These are phyloP conservation scores for Scopus umbretta DNA, from an alignment of 2,113 vertebrate species.

Conservation along the genomic window DNA sequence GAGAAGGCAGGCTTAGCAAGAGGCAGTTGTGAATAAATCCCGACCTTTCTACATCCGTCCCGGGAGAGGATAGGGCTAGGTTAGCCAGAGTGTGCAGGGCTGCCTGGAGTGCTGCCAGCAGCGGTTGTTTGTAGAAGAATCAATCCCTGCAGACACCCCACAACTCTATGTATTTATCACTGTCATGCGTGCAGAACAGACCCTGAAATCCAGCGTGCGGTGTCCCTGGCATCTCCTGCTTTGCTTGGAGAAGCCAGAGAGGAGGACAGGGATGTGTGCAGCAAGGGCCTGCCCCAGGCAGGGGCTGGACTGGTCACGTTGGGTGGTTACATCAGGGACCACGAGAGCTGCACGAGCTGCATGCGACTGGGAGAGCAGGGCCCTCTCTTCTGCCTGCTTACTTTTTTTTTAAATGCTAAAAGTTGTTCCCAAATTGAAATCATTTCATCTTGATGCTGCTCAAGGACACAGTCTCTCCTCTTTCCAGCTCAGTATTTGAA, in stretches of 20 bases:
- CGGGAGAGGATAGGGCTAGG: neutral
- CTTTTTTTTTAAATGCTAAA: neutral
- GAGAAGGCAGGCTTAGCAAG: neutral
- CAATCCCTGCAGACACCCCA: neutral
- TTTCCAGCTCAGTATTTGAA: constrained; percentile 27
- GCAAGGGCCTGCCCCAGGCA: neutral
- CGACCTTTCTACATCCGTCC: neutral
- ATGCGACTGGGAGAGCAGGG: neutral
- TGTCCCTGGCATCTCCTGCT: neutral
- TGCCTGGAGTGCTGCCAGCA: constrained; percentile 1
- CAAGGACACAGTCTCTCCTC: constrained; percentile 6
- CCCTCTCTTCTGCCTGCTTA: neutral
- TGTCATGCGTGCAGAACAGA: neutral
- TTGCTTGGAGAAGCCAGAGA: neutral
- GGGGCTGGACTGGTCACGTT: rapidly evolving
- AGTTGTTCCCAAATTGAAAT: neutral
- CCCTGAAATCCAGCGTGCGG: neutral
- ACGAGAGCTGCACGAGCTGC: rapidly evolving
- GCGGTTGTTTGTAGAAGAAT: neutral
- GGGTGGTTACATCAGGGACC: neutral
- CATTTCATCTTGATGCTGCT: neutral
- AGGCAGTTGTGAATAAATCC: neutral
- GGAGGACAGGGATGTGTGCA: neutral
- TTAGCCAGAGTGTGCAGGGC: constrained; percentile 29
- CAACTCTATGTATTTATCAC: neutral